A percentile compares a stretch with the other conserved stretches of the same genome.
These are phyloP conservation scores for Drosophila paucipuncta DNA, from an alignment of 2,888 invertebrate species.

Conservation along the genomic window DNA sequence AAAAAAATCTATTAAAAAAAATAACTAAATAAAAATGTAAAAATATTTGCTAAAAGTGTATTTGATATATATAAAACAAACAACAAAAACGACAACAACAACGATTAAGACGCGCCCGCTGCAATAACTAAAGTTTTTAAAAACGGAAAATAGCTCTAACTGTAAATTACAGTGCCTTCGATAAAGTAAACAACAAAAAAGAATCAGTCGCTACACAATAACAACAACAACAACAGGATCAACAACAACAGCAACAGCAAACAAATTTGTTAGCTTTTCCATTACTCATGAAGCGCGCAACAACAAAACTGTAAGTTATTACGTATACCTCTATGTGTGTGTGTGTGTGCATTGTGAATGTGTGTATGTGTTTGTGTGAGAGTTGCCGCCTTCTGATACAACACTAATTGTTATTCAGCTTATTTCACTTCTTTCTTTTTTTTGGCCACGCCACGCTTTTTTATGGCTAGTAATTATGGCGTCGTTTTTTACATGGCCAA, in stretches of 20 bases:
- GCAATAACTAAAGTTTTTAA: slow-evolving; percentile 45
- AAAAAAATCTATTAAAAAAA: slow-evolving; percentile 5
- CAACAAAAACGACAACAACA: slow-evolving; percentile 29
- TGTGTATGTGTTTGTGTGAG: slow-evolving; percentile 13
- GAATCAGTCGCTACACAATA: slow-evolving; percentile 35
- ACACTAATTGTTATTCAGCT: slow-evolving; percentile 64
- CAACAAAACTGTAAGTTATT: slow-evolving; percentile 68
- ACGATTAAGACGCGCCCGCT: slow-evolving; percentile 42
- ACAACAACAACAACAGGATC: slow-evolving; percentile 49
- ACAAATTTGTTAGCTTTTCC: slow-evolving; percentile 35
- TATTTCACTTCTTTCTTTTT: slow-evolving; percentile 3
- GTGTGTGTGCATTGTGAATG: not conserved
- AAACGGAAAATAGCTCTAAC: slow-evolving; percentile 67
- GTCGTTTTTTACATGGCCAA: slow-evolving; percentile 59
- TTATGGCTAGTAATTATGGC: slow-evolving; percentile 62
- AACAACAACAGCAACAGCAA: slow-evolving; percentile 30
- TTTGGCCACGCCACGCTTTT: slow-evolving; percentile 58
- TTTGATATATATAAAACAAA: slow-evolving; percentile 56
- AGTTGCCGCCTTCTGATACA: slow-evolving; percentile 54
- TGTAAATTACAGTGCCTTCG: slow-evolving; percentile 77
- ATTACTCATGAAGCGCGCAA: slow-evolving; percentile 47
- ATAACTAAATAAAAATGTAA: slow-evolving; percentile 22
- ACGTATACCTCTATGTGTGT: slow-evolving; percentile 57
- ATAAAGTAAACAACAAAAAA: slow-evolving; percentile 61
- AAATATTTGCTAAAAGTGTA: slow-evolving; percentile 75